A percentile compares a stretch with the other conserved stretches of the same genome.
Evolutionary conservation across 2,888 invertebrate genomes (phyloP).

Genomic region (Nomada ruficornis): DNA sequence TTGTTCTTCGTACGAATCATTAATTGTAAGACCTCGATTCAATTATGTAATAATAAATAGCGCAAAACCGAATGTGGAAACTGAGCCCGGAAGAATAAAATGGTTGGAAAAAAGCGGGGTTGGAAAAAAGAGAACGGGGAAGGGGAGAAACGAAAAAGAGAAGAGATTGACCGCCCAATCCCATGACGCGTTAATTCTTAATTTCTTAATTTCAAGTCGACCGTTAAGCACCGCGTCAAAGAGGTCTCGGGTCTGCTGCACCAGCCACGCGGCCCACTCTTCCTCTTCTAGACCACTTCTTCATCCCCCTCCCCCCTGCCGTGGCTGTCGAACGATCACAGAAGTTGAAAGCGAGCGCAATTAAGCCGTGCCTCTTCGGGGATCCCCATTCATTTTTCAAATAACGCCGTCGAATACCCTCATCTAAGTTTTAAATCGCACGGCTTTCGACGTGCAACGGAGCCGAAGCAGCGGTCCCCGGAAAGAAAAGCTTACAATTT

Average conservation of each 20-base stretch:
- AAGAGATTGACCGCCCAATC: conserved; percentile 66
- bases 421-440: conserved; percentile 78
- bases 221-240: conserved; percentile 76
- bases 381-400: conserved; percentile 80
- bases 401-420: conserved; percentile 77
- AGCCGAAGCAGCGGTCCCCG: not conserved
- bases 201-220: conserved; percentile 80
- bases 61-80: no score
- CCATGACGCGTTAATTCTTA: conserved; percentile 80
- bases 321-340: conserved; percentile 72
- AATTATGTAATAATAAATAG: no score
- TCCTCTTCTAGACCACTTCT: conserved; percentile 19
- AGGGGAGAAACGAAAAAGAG: not conserved
- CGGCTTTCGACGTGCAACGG: conserved; percentile 54
- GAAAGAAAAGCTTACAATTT: conserved; percentile 36
- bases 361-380: conserved; percentile 78
- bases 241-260: conserved; percentile 63
- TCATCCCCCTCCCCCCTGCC: conserved; percentile 48
- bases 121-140: not conserved
- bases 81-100: not conserved
- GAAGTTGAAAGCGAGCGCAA: conserved; percentile 80
- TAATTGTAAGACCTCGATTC: not conserved
- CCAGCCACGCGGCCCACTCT: not conserved
- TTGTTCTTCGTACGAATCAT: no score
- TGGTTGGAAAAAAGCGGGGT: not conserved